Percentiles rank a stretch among this genome's conserved stretches.
Evolutionary conservation across 2,113 vertebrate species (phyloP).

Genomic region (Prochilodus magdalenae): DNA sequence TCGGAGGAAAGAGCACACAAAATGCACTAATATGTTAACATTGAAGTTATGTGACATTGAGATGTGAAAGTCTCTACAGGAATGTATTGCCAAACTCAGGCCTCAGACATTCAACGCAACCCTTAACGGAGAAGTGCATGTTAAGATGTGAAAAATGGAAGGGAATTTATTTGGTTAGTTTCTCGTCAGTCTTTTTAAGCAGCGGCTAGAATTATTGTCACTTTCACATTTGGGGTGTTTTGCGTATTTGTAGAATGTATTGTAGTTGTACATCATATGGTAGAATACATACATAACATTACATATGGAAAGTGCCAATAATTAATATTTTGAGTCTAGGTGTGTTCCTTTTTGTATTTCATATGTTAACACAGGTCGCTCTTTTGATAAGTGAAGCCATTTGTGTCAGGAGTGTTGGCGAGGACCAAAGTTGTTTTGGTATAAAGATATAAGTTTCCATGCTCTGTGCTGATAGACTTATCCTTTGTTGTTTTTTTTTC

Average conservation of each 20-base stretch:
- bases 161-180: conserved; percentile 69
- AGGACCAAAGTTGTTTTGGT: conserved; percentile 82
- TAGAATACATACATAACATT: conserved; percentile 73
- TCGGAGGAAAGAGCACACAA: conserved; percentile 78
- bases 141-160: conserved; percentile 74
- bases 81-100: conserved; percentile 84
- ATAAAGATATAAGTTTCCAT: conserved; percentile 74
- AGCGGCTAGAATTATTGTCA: conserved; percentile 76
- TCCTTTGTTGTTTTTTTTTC: conserved; percentile 67
- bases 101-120: conserved; percentile 76
- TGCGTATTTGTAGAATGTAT: conserved; percentile 79
- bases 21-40: conserved; percentile 82
- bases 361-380: conserved; percentile 76
- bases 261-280: conserved; percentile 75
- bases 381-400: conserved; percentile 78
- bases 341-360: conserved; percentile 78
- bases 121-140: conserved; percentile 71
- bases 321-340: conserved; percentile 73
- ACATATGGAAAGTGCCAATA: conserved; percentile 82
- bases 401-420: conserved; percentile 79
- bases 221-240: conserved; percentile 80
- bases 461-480: conserved; percentile 79
- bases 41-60: conserved; percentile 75
- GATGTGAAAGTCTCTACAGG: conserved; percentile 74
- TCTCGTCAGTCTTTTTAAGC: conserved; percentile 65